These are phyloP conservation scores for Calyptommatus sinebrachiatus DNA, from an alignment of 2,113 vertebrate species.

Conservation along the genomic window DNA sequence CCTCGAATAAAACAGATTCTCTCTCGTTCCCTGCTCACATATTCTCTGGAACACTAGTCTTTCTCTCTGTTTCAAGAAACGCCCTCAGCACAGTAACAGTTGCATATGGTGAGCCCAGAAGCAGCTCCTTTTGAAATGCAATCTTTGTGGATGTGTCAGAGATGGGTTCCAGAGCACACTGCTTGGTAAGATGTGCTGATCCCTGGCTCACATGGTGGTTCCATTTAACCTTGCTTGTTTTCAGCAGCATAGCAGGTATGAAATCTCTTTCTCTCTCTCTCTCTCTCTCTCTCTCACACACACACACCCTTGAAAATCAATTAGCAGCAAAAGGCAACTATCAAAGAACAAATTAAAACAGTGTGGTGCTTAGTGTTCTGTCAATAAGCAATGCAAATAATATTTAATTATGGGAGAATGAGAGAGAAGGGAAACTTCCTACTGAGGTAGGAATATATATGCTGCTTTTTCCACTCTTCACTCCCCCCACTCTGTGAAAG, in stretches of 20 bases:
- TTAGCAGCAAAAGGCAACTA: slow-evolving; percentile 74
- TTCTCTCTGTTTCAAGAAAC: not conserved
- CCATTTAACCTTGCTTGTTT: slow-evolving; percentile 27
- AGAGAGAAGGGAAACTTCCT: slow-evolving; percentile 41
- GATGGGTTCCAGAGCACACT: fast-evolving
- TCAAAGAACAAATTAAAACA: slow-evolving; percentile 69
- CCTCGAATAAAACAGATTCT: not conserved
- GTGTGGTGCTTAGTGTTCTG: slow-evolving; percentile 69
- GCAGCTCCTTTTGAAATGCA: not conserved
- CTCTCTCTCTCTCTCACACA: too few species aligned
- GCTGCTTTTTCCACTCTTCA: slow-evolving; percentile 14
- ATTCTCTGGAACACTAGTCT: not conserved
- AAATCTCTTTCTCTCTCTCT: too few species aligned
- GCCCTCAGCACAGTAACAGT: not conserved
- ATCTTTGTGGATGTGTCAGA: not conserved
- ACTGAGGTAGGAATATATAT: not conserved
- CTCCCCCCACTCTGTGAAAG: not conserved
- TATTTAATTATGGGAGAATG: slow-evolving; percentile 64
- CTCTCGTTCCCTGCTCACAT: not conserved
- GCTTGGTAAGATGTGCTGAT: fast-evolving
- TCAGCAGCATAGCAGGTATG: slow-evolving; percentile 63
- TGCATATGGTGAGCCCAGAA: fast-evolving
- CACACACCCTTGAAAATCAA: slow-evolving; percentile 68
- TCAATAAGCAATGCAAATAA: slow-evolving; percentile 72
- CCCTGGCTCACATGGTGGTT: slow-evolving; percentile 7